These are phyloP conservation scores for Calephelis perditalis DNA, from an alignment of 2,888 invertebrate genomes.

Conservation along the genomic window DNA sequence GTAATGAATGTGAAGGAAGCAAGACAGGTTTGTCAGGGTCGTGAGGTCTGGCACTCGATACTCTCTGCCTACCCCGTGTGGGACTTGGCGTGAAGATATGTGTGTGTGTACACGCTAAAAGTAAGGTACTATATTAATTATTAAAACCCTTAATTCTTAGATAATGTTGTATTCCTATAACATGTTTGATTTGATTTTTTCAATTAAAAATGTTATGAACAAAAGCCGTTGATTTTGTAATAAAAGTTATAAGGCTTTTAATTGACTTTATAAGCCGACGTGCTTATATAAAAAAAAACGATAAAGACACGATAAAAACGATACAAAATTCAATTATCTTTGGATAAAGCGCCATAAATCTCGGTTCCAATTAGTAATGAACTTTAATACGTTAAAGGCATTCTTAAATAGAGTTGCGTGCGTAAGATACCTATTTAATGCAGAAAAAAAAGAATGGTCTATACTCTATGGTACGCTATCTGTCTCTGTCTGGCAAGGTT, in stretches of 20 bases:
- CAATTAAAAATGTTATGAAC: too few relatives aligned
- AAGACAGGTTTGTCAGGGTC: too few relatives aligned
- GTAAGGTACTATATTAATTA: too few relatives aligned
- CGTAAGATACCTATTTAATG: constrained; percentile 4
- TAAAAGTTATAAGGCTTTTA: neutral
- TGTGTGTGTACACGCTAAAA: too few relatives aligned
- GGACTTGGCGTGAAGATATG: too few relatives aligned
- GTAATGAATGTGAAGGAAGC: too few relatives aligned
- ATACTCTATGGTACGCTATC: constrained; percentile 4
- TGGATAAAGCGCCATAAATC: constrained; percentile 12
- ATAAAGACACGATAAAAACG: neutral
- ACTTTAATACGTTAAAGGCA: constrained; percentile 4
- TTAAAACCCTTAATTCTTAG: too few relatives aligned
- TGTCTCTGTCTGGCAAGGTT: neutral
- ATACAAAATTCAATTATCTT: neutral
- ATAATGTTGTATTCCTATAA: too few relatives aligned
- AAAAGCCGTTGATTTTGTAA: too few relatives aligned
- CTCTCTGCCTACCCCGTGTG: too few relatives aligned
- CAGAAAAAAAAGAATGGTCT: neutral
- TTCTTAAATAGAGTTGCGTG: constrained; percentile 12
- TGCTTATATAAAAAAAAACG: neutral
- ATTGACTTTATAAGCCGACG: neutral
- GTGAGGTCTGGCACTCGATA: too few relatives aligned
- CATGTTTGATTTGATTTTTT: too few relatives aligned
- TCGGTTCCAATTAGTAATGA: constrained; percentile 11